Conservation (phyloP, 35 echinoderm and acorn worm genomes). For the Heliocidaris erythrogramma region DNA sequence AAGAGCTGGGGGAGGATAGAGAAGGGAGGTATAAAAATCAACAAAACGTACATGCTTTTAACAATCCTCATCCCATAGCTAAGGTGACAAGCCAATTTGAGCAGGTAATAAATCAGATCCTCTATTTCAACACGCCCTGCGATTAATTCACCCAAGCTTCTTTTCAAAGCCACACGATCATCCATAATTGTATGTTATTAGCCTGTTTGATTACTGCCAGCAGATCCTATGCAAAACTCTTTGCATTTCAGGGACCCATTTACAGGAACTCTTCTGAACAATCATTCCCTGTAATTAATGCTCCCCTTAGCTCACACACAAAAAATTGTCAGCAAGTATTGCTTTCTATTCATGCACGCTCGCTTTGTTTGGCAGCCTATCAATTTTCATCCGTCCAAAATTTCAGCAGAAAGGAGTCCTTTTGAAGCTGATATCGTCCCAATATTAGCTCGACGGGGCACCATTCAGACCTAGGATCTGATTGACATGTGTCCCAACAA, state of each 20-base stretch:
- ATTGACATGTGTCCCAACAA: slow-evolving; percentile 33
- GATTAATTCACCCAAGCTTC: neutral
- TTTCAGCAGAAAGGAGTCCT: neutral
- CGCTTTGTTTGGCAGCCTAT: slow-evolving; percentile 18
- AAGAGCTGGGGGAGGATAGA: neutral
- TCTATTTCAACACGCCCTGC: slow-evolving; percentile 29
- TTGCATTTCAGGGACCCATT: neutral
- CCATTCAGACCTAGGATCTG: slow-evolving; percentile 11
- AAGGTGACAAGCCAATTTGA: slow-evolving; percentile 32
- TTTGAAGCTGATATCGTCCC: neutral
- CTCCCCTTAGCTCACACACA: neutral
- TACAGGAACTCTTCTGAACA: neutral
- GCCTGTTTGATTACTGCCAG: slow-evolving; percentile 22
- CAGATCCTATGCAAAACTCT: slow-evolving; percentile 2
- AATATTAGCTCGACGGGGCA: neutral
- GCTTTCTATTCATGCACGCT: slow-evolving; percentile 2
- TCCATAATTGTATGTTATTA: slow-evolving; percentile 27
- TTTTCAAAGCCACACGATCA: neutral
- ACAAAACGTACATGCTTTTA: neutral
- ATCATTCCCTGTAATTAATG: slow-evolving; percentile 11
- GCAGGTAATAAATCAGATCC: slow-evolving; percentile 5
- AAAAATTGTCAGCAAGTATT: neutral
- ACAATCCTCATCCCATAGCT: neutral
- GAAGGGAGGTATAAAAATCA: neutral
- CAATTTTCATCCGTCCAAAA: slow-evolving; percentile 33